These are phyloP conservation scores for Malacoctenus gilli DNA, from an alignment of 2,797 vertebrate genomes.

Conservation along the genomic window DNA sequence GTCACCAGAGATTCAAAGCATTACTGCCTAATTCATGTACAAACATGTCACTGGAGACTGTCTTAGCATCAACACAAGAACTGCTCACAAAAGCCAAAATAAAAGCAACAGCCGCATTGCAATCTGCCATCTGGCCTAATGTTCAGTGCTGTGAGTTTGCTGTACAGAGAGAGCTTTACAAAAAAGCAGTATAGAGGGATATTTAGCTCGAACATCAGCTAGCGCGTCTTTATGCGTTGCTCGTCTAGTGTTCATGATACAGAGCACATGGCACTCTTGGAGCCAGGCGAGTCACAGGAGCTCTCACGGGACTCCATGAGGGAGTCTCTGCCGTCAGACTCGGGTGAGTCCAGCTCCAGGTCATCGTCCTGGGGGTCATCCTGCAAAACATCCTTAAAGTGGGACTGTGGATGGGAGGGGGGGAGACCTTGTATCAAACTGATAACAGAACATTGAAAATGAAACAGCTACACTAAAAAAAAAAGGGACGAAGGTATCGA, in stretches of 20 bases:
- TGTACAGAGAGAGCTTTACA: conserved; percentile 12
- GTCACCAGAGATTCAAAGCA: conserved; percentile 16
- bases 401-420: conserved; percentile 58
- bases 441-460: too few species aligned
- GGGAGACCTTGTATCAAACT: neutral
- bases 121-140: conserved; percentile 16
- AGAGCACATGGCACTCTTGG: conserved; percentile 77
- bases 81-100: conserved; percentile 7
- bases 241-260: conserved; percentile 54
- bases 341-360: conserved; percentile 60
- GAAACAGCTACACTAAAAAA: too few species aligned
- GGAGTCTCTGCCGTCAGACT: conserved; percentile 69
- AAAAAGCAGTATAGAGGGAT: neutral
- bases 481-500: too few species aligned
- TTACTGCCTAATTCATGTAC: conserved; percentile 16
- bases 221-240: accelerated
- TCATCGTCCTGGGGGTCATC: conserved; percentile 69
- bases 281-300: conserved; percentile 71
- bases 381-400: conserved; percentile 71
- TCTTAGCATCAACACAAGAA: conserved; percentile 4
- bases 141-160: conserved; percentile 6
- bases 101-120: conserved; percentile 13
- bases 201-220: neutral
- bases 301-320: conserved; percentile 65
- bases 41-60: conserved; percentile 9